phyloP scores from a whole-genome alignment of 2,888 invertebrate species.

The Ctena decussata region DNA sequence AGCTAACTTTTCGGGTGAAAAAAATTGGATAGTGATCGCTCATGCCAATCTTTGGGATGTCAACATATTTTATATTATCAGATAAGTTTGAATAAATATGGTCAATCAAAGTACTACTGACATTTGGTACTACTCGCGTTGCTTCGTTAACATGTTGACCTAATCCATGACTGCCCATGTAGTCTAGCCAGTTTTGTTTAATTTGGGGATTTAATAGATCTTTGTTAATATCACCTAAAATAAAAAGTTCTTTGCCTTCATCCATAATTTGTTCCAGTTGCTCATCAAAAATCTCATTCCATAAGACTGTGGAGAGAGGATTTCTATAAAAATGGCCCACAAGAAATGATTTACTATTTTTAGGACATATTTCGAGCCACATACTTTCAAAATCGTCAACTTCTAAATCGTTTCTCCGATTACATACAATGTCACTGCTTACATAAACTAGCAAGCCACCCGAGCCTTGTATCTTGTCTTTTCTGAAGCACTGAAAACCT shows the following conservation, averaged over 20 bases:
- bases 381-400: neutral
- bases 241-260: neutral
- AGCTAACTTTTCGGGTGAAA: neutral
- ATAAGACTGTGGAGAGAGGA: neutral
- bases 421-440: neutral
- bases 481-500: neutral
- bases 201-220: neutral
- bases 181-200: neutral
- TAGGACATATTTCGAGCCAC: too few relatives aligned
- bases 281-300: neutral
- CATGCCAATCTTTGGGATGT: neutral
- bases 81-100: constrained; percentile 4
- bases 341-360: too few relatives aligned
- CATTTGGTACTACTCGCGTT: neutral
- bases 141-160: neutral
- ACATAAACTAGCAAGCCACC: too few relatives aligned
- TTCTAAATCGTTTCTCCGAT: neutral
- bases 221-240: neutral
- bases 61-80: neutral
- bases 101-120: neutral
- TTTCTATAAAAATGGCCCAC: neutral
- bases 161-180: neutral
- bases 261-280: neutral
- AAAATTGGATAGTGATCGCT: too few relatives aligned
- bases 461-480: neutral